These are phyloP conservation scores for Dicaeum eximium DNA, from an alignment of 2,113 vertebrate species.

Conservation along the genomic window DNA sequence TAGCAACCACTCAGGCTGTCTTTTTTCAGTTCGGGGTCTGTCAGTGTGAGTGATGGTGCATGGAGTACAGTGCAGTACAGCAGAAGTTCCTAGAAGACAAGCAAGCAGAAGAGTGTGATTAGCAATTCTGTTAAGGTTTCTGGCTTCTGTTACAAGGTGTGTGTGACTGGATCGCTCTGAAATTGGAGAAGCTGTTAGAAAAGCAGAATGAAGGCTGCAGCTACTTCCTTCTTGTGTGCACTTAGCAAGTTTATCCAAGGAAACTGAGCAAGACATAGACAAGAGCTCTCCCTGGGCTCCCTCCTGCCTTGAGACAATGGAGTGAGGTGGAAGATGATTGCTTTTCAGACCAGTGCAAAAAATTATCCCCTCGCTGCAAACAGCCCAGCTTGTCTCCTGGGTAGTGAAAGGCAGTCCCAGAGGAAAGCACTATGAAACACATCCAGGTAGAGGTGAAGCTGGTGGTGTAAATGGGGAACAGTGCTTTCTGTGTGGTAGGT, in stretches of 20 bases:
- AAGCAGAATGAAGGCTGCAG: not conserved
- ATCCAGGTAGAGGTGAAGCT: not conserved
- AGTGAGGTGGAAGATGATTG: not conserved
- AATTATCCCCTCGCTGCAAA: accelerated
- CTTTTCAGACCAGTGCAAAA: not conserved
- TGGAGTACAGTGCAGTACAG: not conserved
- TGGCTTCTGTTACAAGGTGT: not conserved
- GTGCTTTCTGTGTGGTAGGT: not conserved
- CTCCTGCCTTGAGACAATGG: not conserved
- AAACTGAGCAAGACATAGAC: not conserved
- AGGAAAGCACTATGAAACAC: not conserved
- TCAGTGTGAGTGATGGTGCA: not conserved
- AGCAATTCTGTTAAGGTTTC: not conserved
- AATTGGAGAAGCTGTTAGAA: not conserved
- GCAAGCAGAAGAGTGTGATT: not conserved
- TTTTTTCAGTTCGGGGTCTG: not conserved
- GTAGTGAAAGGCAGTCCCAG: not conserved
- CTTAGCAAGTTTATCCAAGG: not conserved
- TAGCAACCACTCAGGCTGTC: not conserved
- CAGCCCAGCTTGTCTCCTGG: not conserved
- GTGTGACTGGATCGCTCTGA: not conserved
- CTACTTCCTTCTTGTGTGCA: not conserved
- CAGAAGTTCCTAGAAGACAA: not conserved
- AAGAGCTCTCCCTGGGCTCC: not conserved
- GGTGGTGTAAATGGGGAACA: not conserved